Evolutionary conservation across 2,113 vertebrate genomes (phyloP), one percentile per base, ranked within the genome.

Genomic region (Oryzias celebensis): DNA sequence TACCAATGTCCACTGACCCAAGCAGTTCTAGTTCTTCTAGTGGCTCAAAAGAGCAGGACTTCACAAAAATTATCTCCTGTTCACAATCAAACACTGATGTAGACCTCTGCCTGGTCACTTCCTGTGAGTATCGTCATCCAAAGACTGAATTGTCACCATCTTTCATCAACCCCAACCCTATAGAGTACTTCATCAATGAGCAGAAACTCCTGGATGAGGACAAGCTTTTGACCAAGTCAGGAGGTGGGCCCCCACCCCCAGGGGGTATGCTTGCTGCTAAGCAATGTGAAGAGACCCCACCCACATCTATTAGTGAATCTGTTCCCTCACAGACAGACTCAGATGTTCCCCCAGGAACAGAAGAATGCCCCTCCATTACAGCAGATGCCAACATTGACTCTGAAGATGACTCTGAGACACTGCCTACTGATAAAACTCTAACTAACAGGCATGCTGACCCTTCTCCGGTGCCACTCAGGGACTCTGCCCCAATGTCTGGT

Each of bases 301-400:
- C 95, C 47, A 98, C 96, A 1, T 98, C 96, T 0, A 83, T 98
- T 4, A 98, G 96, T 0, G 96, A 98, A 75, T 98, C 96, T 0
- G 95, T 88, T 22, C 96, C 95, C 0, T 96, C 96, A 12, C 96
- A 97, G 79, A 98, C 96, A 0, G 96, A 98, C 82, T 98, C 96
- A 0, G 96, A 98, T 71, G 95, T 98, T 7, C 96, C 96, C 4
- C 96, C 96, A 0, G 96, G 96, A 50, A 98, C 96, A 0, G 96
- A 98, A 66, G 96, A 98, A 74, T 98, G 96, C 23, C 96, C 96
- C 52, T 98, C 96, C 55, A 98, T 98, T 78, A 98, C 96, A 71
- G 96, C 96, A 7, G 96, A 98, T 81, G 96, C 95, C 53, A 97
- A 97, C 72, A 98, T 98, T 47, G 97, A 98, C 85, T 98, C 97